Evolutionary conservation across 92 coral and sea anemone species (phyloP).

Genomic region (Montipora capitata): DNA sequence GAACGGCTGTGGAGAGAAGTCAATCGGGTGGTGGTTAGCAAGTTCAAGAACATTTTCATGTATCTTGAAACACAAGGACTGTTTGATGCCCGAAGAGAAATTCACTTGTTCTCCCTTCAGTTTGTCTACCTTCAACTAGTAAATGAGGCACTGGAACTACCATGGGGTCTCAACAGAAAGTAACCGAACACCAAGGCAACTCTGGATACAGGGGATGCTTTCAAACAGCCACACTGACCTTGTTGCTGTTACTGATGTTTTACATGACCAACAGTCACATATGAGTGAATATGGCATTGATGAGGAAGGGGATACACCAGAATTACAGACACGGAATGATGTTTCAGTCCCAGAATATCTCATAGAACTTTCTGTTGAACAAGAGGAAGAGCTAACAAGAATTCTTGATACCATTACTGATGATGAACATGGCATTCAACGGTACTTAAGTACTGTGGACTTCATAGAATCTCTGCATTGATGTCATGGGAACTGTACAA

Average conservation of each 20-base stretch:
- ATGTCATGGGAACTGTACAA: background rate
- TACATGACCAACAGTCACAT: constrained; percentile 32
- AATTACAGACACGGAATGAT: constrained; percentile 52
- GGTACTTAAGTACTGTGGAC: constrained; percentile 47
- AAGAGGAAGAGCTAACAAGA: constrained; percentile 23
- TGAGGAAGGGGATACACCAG: constrained; percentile 56
- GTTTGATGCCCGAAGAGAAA: constrained; percentile 54
- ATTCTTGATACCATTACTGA: constrained; percentile 37
- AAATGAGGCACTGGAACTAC: background rate
- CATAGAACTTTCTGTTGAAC: constrained; percentile 27
- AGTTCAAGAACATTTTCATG: constrained; percentile 70
- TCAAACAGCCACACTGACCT: constrained; percentile 42
- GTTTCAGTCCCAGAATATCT: constrained; percentile 60
- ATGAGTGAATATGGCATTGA: constrained; percentile 58
- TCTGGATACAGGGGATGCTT: constrained; percentile 63
- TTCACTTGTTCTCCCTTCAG: constrained; percentile 59
- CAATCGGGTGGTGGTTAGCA: constrained; percentile 50
- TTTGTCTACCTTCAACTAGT: constrained; percentile 46
- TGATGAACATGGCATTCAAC: constrained; percentile 52
- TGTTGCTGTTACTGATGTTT: constrained; percentile 57
- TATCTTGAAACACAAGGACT: constrained; percentile 67
- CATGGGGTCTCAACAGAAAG: constrained; percentile 34
- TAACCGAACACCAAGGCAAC: constrained; percentile 54
- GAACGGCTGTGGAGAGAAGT: constrained; percentile 72
- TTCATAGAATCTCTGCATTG: constrained; percentile 38